Evolutionary conservation across 2,113 vertebrate genomes (phyloP), one percentile per base, ranked within the genome.

Genomic region (Parus major): DNA sequence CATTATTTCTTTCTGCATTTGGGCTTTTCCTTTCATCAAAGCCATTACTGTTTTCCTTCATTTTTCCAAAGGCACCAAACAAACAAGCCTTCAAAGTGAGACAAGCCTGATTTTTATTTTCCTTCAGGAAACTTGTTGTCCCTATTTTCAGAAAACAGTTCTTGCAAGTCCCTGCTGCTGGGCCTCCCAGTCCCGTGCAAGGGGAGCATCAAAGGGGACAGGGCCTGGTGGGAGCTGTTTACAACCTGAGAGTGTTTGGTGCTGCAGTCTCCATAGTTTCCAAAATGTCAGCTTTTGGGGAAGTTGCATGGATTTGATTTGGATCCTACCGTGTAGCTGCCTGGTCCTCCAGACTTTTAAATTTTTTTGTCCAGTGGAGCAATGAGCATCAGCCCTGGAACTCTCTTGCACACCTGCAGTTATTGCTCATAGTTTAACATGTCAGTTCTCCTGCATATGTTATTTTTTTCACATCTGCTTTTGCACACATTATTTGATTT

Each of bases 391-490:
- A 82, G 57, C 49, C 49, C 57, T 82, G 86, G 82, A 84, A 36
- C 87, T 82, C 35, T 68, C 73, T 63, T 91, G 81, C 84, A 93
- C 90, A 95, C 93, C 92, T 96, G 92, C 90, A 85, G 73, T 71
- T 89, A 79, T 47, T 91, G 87, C 84, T 95, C 36, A 60, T 72
- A 82, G 78, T 75, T 94, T 71, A 84, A 78, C 49, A 22, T 60
- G 69, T 91, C 57, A 52, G 52, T 47, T 56, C 52, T 82, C 71
- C 71, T 64, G 61, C 57, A 7, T 64, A 22, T 68, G 73, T 82
- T 92, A 33, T 64, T 91, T 92, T 73, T 92, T 87, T 81, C 86
- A 60, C 11, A 42, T 94, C 83, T 93, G 79, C 52, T 94, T 92
- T 90, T 66, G 68, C 78, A 86, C 44, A 73, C 0, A 1, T 82